Evolutionary conservation across 2,797 vertebrate species (phyloP).

Genomic region (Sebastes miniatus): DNA sequence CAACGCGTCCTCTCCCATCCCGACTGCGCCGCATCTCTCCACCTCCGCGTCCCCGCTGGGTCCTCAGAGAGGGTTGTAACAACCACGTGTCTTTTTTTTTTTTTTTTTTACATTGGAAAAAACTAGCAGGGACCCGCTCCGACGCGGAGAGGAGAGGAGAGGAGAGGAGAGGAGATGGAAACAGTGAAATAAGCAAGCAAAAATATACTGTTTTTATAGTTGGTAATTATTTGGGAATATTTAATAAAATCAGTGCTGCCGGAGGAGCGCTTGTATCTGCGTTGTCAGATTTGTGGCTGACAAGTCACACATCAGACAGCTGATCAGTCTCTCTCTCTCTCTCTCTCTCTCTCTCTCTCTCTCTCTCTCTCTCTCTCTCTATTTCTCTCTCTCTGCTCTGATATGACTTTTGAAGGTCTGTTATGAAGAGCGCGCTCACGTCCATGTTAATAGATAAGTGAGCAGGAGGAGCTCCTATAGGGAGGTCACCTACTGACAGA

Average conservation of each 20-base stretch:
- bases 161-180: constrained; percentile 18
- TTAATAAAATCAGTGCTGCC: not conserved
- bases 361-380: too few relatives aligned
- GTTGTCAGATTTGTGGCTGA: not conserved
- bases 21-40: constrained; percentile 75
- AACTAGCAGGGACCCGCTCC: constrained; percentile 57
- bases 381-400: not conserved
- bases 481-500: constrained; percentile 31
- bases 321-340: not conserved
- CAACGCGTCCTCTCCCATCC: constrained; percentile 68
- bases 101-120: constrained; percentile 41
- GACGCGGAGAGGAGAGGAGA: constrained; percentile 37
- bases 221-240: not conserved
- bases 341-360: not conserved
- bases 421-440: not conserved
- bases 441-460: not conserved
- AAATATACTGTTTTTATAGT: not conserved
- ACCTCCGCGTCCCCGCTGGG: constrained; percentile 70
- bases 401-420: not conserved
- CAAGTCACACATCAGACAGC: not conserved
- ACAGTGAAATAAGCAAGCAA: not conserved
- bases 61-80: constrained; percentile 74
- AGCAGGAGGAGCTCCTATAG: not conserved
- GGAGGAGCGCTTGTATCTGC: not conserved
- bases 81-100: constrained; percentile 75